phyloP scores from a whole-genome alignment of 1,140 invertebrate genomes.

The Trachelipus rathkii region DNA sequence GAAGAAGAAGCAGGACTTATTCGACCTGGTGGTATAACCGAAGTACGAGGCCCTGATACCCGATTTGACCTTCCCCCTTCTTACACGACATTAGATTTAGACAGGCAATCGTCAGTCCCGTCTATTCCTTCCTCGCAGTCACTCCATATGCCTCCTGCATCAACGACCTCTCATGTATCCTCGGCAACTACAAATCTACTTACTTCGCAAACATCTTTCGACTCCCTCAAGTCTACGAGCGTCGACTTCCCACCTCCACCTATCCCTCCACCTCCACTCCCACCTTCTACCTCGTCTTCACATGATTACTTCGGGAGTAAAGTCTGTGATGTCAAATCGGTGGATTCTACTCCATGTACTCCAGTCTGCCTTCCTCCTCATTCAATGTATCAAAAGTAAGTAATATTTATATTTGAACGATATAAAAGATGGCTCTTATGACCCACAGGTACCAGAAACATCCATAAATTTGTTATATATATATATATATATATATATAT shows the following conservation, averaged over 20 bases:
- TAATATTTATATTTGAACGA: background rate
- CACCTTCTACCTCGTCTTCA: slow-evolving; percentile 16
- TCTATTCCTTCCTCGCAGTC: slow-evolving; percentile 36
- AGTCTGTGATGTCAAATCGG: slow-evolving; percentile 39
- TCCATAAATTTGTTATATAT: too few species aligned
- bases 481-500: too few species aligned
- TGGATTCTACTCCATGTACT: slow-evolving; percentile 40
- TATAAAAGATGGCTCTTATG: too few species aligned
- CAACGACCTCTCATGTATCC: slow-evolving; percentile 26
- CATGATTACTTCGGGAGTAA: slow-evolving; percentile 27
- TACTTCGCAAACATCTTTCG: slow-evolving; percentile 50
- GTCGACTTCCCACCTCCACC: slow-evolving; percentile 44
- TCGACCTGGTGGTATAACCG: slow-evolving; percentile 37
- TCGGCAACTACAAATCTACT: slow-evolving; percentile 47
- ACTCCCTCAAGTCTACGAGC: slow-evolving; percentile 38
- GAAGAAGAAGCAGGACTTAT: slow-evolving; percentile 41
- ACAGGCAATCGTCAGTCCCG: slow-evolving; percentile 40
- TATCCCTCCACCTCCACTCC: slow-evolving; percentile 54
- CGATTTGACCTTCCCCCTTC: slow-evolving; percentile 36
- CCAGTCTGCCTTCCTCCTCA: slow-evolving; percentile 36
- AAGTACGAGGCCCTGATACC: slow-evolving; percentile 37
- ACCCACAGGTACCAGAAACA: too few species aligned
- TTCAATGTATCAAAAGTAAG: slow-evolving; percentile 29
- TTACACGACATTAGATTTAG: slow-evolving; percentile 42
- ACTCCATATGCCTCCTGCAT: slow-evolving; percentile 33